phyloP scores from a whole-genome alignment of 2,113 vertebrate genomes.

The Cichladusa arquata region DNA sequence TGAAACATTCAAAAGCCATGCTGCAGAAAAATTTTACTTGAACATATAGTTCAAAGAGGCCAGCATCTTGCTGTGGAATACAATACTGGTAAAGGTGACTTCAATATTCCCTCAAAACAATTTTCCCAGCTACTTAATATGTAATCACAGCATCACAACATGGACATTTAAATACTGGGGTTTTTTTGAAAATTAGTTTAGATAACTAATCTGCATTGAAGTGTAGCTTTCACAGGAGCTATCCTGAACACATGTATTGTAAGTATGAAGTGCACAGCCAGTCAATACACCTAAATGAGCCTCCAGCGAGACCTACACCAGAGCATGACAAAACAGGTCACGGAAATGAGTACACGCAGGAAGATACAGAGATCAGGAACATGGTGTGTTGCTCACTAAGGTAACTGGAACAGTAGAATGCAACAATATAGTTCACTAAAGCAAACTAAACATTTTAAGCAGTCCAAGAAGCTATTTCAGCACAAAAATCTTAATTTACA shows the following conservation, averaged over 20 bases:
- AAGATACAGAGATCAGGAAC: background rate
- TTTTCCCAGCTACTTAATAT: background rate
- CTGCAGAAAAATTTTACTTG: background rate
- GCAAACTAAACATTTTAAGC: background rate
- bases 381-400: background rate
- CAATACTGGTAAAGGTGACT: background rate
- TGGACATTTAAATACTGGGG: background rate
- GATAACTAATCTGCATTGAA: background rate
- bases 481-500: background rate
- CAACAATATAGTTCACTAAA: background rate
- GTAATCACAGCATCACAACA: background rate
- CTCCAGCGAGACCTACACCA: background rate
- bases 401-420: background rate
- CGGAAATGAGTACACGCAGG: background rate
- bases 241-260: background rate
- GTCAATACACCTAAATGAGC: background rate
- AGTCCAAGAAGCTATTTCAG: background rate
- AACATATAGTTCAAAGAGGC: background rate
- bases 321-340: background rate
- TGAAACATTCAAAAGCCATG: background rate
- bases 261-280: background rate
- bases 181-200: background rate
- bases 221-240: background rate
- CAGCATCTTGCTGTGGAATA: background rate
- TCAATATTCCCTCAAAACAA: background rate